Evolutionary conservation across 2,113 vertebrate species (phyloP), one percentile per base, ranked within the genome.

Genomic region (Syrmaticus mikado): DNA sequence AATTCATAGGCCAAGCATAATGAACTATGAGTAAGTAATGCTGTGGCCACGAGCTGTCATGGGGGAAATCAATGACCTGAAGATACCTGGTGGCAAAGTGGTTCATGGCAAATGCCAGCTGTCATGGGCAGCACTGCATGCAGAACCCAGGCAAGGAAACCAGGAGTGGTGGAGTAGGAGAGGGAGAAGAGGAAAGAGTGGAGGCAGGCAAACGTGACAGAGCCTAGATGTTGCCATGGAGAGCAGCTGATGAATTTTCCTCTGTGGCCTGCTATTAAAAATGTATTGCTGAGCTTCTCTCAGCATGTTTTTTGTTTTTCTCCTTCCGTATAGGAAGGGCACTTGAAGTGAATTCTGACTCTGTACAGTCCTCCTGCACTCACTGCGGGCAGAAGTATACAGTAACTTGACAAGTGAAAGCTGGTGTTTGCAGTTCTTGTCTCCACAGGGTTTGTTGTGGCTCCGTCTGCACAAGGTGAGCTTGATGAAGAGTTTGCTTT

Each of bases 141-240:
- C 62, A 91, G 82, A 65, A 77, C 52, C 34, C 0, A 9, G 57
- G 64, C 55, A 78, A 61, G 62, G 57, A 34, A 77, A 90, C 38
- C 2, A 2, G 58, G 74, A 92, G 34, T 17, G 0, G 0, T 81
- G 46, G 74, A 41, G 28, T 20, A 32, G n/a, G 67, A 80, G 64
- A 52, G 52, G 30, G 73, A 81, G 58, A 87, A 85, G 52, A 77
- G 66, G 46, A 73, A 70, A 84, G 67, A 77, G 79, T 89, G 80
- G 93, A 85, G 90, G 82, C 73, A 95, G 90, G 90, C 21, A 85
- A 94, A 92, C 2, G 38, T 92, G 82, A 96, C 88, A 81, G 93
- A 96, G 79, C 52, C 74, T 92, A 62, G 77, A 87, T 90, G 91
- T 96, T 94, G 82, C 92, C 91, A 95, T 88, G 92, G 95, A 95